Percentiles rank a stretch among this genome's conserved stretches.
phyloP scores from a whole-genome alignment of 35 echinoderm and acorn worm species.

The Amphiura filiformis region DNA sequence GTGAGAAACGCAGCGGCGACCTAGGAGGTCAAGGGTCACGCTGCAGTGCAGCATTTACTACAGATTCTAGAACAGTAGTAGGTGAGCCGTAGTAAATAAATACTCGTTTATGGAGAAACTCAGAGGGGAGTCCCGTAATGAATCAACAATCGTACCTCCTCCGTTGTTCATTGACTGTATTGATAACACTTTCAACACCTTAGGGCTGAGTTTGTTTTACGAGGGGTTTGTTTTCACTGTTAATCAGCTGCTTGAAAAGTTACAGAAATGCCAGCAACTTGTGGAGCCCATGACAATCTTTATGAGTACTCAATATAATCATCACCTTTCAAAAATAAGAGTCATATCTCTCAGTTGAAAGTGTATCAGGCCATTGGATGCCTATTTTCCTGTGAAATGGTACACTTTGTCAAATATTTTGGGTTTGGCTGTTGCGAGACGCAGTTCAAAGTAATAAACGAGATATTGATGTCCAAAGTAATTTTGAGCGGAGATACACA shows the following conservation, averaged over 20 bases:
- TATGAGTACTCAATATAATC: neutral
- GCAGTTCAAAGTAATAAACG: neutral
- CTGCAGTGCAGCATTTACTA: neutral
- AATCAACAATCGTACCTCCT: neutral
- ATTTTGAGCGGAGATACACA: neutral
- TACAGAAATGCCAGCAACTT: neutral
- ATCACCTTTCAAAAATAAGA: neutral
- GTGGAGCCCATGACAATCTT: neutral
- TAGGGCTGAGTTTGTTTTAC: neutral
- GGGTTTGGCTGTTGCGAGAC: neutral
- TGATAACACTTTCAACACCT: constrained; percentile 1
- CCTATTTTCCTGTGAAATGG: neutral
- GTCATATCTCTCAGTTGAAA: neutral
- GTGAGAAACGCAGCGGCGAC: neutral
- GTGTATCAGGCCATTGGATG: neutral
- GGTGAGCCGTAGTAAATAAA: neutral
- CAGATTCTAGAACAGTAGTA: neutral
- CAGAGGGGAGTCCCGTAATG: neutral
- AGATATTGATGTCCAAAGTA: neutral
- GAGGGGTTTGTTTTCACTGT: neutral
- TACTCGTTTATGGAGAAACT: neutral
- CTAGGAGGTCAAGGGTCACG: neutral
- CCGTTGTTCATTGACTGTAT: neutral
- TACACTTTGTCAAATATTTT: neutral
- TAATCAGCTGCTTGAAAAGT: neutral